Evolutionary conservation across 2,888 invertebrate species (phyloP), one percentile per base, ranked within the genome.

Genomic region (Flexamia atlantica): DNA sequence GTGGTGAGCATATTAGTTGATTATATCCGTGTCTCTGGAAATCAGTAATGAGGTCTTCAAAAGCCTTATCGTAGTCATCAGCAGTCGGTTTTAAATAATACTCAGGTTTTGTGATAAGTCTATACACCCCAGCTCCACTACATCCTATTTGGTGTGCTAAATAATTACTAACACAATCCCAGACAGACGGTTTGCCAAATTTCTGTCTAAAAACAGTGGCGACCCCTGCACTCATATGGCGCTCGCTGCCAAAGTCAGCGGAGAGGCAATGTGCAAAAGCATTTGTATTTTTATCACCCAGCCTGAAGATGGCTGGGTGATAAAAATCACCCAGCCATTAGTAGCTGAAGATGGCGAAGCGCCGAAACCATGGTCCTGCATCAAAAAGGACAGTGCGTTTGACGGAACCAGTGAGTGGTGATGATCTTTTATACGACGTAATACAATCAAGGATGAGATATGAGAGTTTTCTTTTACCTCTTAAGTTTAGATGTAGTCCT

Each of bases 171-270:
- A 72, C 1, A 72, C 36, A 42, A 20, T 72, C 40, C 72, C 36
- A 36, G 5, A 42, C 40, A 42, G 36, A 40, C 42, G 72, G 72
- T 40, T 42, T 40, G 40, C 42, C 72, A 14, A 72, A 72, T 36
- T 72, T 36, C 3, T 72, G 14, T 42, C 42, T 72, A 20, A 72
- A 72, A 20, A 72, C 72, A 42, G 42, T 42, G 42, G 72, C 72
- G 12, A 72, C 72, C 36, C 72, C 72, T 72, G 72, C 72, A 40
- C 40, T 40, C 72, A 72, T 72, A 42, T 72, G 72, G 36, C 25
- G 36, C 72, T 42, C n/a, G 17, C 42, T 42, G 3, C 42, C 36
- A 9, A 72, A 72, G 12, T 72, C 72, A 72, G 72, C 42, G 2
- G 72, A 72, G 23, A 72, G 40, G 72, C 72, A n/a, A 42, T 72